Evolutionary conservation across 1,140 invertebrate species (phyloP).

Genomic region (Chelonus insularis): DNA sequence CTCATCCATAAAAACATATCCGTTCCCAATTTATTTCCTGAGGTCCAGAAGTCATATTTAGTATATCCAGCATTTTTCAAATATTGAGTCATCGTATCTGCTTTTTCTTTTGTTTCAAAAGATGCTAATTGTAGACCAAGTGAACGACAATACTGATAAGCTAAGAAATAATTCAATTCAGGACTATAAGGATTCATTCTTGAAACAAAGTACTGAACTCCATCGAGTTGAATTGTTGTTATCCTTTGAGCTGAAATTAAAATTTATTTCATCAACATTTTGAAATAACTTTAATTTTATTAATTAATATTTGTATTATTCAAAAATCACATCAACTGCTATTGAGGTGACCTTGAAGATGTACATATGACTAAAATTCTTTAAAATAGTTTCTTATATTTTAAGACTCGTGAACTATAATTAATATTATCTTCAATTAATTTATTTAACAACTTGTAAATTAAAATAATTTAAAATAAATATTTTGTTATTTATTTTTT

Average conservation of each 20-base stretch:
- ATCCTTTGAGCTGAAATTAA: conserved; percentile 74
- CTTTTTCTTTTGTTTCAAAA: conserved; percentile 84
- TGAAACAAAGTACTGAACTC: conserved; percentile 85
- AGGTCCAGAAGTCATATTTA: conserved; percentile 86
- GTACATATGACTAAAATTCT: too few relatives aligned
- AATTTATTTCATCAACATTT: too few relatives aligned
- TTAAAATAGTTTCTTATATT: too few relatives aligned
- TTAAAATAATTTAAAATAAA: too few relatives aligned
- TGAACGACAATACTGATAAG: conserved; percentile 86
- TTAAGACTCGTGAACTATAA: too few relatives aligned
- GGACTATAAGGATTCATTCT: conserved; percentile 86
- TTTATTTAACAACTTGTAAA: too few relatives aligned
- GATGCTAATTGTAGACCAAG: conserved; percentile 81
- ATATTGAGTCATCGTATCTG: conserved; percentile 79
- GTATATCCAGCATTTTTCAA: conserved; percentile 79
- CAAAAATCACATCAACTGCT: too few relatives aligned
- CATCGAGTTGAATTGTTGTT: conserved; percentile 81
- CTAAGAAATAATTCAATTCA: conserved; percentile 83
- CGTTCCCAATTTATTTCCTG: conserved; percentile 82
- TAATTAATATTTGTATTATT: too few relatives aligned
- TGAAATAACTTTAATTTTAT: too few relatives aligned
- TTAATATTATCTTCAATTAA: too few relatives aligned
- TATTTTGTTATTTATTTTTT: too few relatives aligned
- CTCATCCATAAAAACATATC: conserved; percentile 90
- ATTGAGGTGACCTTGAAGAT: too few relatives aligned